Percentiles rank a stretch among this genome's conserved stretches.
Evolutionary conservation across 2,797 vertebrate species (phyloP).

Genomic region (Clarias platycephalus): DNA sequence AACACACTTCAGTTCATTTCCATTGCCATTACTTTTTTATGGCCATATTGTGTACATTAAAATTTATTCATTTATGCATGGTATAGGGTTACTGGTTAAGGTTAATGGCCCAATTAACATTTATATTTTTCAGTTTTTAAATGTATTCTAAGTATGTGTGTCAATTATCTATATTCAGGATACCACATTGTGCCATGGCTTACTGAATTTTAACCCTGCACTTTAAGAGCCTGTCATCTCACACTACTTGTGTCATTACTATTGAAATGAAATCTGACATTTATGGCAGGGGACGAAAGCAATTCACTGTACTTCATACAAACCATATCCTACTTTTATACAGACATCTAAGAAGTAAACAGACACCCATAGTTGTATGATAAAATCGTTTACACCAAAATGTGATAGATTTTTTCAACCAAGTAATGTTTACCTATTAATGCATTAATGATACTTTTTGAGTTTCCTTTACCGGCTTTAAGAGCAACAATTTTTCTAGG

Average conservation of each 20-base stretch:
- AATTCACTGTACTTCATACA: not conserved
- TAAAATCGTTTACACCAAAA: no score
- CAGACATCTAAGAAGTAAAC: no score
- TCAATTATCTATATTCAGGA: constrained; percentile 30
- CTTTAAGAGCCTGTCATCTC: constrained; percentile 6
- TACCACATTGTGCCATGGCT: not conserved
- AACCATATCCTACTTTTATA: not conserved
- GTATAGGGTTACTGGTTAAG: constrained; percentile 30
- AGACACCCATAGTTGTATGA: no score
- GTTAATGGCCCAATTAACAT: constrained; percentile 54
- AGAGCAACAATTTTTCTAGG: no score
- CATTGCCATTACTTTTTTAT: not conserved
- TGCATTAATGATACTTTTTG: no score
- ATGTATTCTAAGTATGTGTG: constrained; percentile 32
- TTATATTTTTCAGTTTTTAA: constrained; percentile 43
- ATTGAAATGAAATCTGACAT: constrained; percentile 14
- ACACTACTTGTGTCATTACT: not conserved
- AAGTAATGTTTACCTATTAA: no score
- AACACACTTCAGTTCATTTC: not conserved
- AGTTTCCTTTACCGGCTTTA: no score
- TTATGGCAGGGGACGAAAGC: not conserved
- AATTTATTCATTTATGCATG: constrained; percentile 32
- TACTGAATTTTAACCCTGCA: constrained; percentile 3
- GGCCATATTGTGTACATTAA: not conserved
- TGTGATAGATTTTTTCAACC: no score